phyloP scores from a whole-genome alignment of 2,888 invertebrate genomes.

The Sepiola atlantica region DNA sequence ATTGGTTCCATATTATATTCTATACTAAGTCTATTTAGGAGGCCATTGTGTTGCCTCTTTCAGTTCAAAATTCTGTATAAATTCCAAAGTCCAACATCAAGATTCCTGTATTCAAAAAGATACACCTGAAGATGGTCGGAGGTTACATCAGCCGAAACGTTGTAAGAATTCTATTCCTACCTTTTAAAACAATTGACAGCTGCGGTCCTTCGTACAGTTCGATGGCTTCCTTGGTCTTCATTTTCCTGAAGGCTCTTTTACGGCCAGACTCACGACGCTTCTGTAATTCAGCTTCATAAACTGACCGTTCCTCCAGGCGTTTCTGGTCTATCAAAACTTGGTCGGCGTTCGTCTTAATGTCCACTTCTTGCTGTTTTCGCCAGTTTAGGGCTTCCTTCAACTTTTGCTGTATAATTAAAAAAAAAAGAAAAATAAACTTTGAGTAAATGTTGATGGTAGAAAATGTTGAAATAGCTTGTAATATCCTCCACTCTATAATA shows the following conservation, averaged over 20 bases:
- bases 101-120: too few relatives aligned
- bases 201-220: constrained; percentile 55
- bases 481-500: background rate
- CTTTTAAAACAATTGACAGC: constrained; percentile 64
- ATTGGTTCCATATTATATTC: background rate
- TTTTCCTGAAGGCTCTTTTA: constrained; percentile 38
- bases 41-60: too few relatives aligned
- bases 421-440: constrained; percentile 36
- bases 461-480: background rate
- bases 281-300: constrained; percentile 64
- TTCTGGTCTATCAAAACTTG: constrained; percentile 80
- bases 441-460: background rate
- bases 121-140: too few relatives aligned
- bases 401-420: constrained; percentile 57
- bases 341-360: constrained; percentile 81
- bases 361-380: constrained; percentile 80
- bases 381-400: constrained; percentile 80
- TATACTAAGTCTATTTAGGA: too few relatives aligned
- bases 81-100: too few relatives aligned
- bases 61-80: too few relatives aligned
- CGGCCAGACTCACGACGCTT: constrained; percentile 57
- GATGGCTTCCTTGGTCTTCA: constrained; percentile 58
- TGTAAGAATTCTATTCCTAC: constrained; percentile 52
- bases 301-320: constrained; percentile 73
- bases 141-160: too few relatives aligned